Base-by-base conservation (phyloP, 2,888 invertebrate species). In the Chesias legatella region DNA sequence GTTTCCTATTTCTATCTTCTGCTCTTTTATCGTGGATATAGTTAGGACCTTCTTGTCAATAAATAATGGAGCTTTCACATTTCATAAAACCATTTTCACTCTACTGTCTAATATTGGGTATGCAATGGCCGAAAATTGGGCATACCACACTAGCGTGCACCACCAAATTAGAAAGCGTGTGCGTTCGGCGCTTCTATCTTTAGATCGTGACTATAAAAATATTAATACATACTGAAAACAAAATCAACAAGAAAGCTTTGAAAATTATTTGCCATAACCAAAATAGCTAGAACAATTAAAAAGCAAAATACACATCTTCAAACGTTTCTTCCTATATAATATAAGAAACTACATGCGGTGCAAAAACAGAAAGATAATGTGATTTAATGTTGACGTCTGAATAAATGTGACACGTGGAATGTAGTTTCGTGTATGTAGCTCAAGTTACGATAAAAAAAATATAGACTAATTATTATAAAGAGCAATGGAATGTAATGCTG, bases 301-400 rank as follows among this genome's bases (percentile, higher is more conserved):
- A n/a, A n/a, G n/a, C 27, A 8, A 1, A 25, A 5, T 10, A 8
- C 6, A 7, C 17, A 25, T 9, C 30, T 23, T 25, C 28, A 13
- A n/a, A 11, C 22, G 27, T 23, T 33, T 29, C 21, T 44, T 30
- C 24, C 44, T 60, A 51, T 51, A 58, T 61, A 55, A 47, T 49
- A 52, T 51, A 53, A 58, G 61, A 63, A 59, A 51, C 52, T 47
- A 46, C 35, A 57, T 58, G 50, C 53, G 63, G 67, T 67, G 67
- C 64, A 61, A 61, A 23, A 60, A 63, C 61, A 58, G 60, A 71
- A 60, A 65, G 56, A 62, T 56, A 66, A 78, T 83, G 81, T 82
- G 82, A 81, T 81, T 75, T 63, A 72, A 71, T 70, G 69, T 76
- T 74, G 65, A 70, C 68, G 67, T 40, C 64, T 63, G 58, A 34